Evolutionary conservation across 2,113 vertebrate genomes (phyloP).

Genomic region (Octodon degus): DNA sequence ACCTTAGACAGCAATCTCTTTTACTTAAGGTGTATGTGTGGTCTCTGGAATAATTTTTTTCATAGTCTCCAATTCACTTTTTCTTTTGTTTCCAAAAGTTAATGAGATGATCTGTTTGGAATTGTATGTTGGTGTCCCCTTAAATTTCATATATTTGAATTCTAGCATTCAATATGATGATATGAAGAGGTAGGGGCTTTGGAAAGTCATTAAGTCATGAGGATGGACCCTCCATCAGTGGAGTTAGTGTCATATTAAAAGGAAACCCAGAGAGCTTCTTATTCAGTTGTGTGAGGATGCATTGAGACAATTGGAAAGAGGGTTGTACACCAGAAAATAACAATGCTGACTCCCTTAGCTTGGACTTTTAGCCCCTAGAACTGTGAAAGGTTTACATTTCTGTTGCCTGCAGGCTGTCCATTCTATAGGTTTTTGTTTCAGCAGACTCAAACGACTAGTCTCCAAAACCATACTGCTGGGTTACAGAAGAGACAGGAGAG

Average conservation of each 20-base stretch:
- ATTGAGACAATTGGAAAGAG: not conserved
- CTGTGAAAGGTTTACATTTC: not conserved
- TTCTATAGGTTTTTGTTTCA: not conserved
- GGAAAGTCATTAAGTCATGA: not conserved
- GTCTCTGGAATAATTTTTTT: not conserved
- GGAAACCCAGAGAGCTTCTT: not conserved
- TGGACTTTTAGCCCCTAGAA: not conserved
- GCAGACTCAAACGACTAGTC: not conserved
- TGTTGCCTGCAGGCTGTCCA: not conserved
- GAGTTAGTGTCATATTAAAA: not conserved
- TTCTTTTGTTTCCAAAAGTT: not conserved
- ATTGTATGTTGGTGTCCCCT: not conserved
- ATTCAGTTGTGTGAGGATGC: not conserved
- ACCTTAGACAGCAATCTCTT: not conserved
- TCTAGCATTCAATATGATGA: not conserved
- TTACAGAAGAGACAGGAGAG: not conserved
- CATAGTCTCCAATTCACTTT: not conserved
- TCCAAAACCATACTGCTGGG: not conserved
- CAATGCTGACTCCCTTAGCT: not conserved
- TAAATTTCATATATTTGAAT: not conserved
- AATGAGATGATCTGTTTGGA: not conserved
- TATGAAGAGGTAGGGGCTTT: not conserved
- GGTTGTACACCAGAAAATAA: not conserved
- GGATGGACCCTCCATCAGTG: not conserved
- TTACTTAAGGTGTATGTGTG: not conserved